Evolutionary conservation across 2,113 vertebrate genomes (phyloP), one percentile per base, ranked within the genome.

Genomic region (Bujurquina vittata): DNA sequence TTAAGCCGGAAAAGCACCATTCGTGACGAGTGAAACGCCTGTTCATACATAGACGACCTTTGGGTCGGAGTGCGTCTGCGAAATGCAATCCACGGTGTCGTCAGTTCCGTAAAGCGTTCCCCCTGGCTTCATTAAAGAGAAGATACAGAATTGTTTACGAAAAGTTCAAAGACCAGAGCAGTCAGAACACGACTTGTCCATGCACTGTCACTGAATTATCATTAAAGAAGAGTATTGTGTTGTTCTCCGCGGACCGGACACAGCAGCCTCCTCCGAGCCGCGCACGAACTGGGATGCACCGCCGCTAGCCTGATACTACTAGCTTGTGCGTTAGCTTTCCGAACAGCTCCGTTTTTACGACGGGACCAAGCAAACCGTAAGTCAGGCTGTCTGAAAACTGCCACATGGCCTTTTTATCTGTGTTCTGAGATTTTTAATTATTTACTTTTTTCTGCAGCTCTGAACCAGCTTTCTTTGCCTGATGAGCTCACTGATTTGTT

Each of bases 51-150:
- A 86, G 11, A 89, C 84, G 72, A 0, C 84, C 87, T 90, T 78
- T 31, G 59, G 0, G 1, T 29, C 7, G 10, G 31, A 35, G 77
- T 22, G 76, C 7, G 83, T 61, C 72, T 59, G 77, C 7, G 14
- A 75, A 83, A 67, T 69, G 76, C 88, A 59, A 61, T 82, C 85
- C 75, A 23, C n/a, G 3, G 20, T 92, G 91, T 86, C 93, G 93
- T 95, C 93, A 94, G 69, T 93, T 95, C 94, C 95, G 95, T 88
- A 59, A 87, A 79, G 43, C 89, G 80, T 77, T 87, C 43, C 84
- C 84, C 37, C 77, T 80, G 90, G 88, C 72, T 84, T 73, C 86
- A 79, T 52, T 54, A 37, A 74, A 76, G 22, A 52, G 67, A 85
- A 69, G 86, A 52, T 61, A 80, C 35, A 23, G 61, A 78, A 80